These are phyloP conservation scores for Danaus chrysippus DNA, from an alignment of 2,888 invertebrate genomes.

Conservation along the genomic window DNA sequence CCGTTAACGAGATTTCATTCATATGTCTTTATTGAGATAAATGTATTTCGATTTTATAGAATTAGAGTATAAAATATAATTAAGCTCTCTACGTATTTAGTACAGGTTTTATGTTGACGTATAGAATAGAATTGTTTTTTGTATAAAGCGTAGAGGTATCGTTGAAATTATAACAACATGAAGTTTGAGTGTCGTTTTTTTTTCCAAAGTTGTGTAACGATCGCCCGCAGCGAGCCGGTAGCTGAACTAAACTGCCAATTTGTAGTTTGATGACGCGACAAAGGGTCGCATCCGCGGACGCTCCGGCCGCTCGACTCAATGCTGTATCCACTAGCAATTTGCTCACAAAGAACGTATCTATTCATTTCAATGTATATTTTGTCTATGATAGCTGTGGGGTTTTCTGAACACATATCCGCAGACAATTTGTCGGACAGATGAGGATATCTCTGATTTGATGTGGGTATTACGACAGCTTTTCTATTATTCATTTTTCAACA, in stretches of 20 bases:
- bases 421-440: slow-evolving; percentile 22
- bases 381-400: slow-evolving; percentile 32
- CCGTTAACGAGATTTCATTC: neutral
- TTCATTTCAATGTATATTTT: slow-evolving; percentile 39
- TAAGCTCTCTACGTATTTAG: neutral
- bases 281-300: slow-evolving; percentile 50
- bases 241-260: slow-evolving; percentile 63
- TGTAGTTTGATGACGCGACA: slow-evolving; percentile 68
- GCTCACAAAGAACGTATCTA: slow-evolving; percentile 44
- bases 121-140: slow-evolving; percentile 3
- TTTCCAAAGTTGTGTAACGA: slow-evolving; percentile 32
- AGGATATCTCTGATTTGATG: slow-evolving; percentile 19
- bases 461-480: slow-evolving; percentile 28
- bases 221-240: slow-evolving; percentile 37
- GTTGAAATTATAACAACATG: slow-evolving; percentile 25
- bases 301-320: slow-evolving; percentile 49
- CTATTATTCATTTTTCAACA: slow-evolving; percentile 11
- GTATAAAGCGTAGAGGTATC: slow-evolving; percentile 19
- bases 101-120: neutral
- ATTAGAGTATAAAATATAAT: neutral
- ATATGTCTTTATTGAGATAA: too few species aligned
- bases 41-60: too few species aligned
- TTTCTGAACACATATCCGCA: slow-evolving; percentile 27
- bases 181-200: slow-evolving; percentile 28
- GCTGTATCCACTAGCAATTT: slow-evolving; percentile 49